Base-by-base conservation (phyloP, 2,113 vertebrate species). In the Sceloporus undulatus region DNA sequence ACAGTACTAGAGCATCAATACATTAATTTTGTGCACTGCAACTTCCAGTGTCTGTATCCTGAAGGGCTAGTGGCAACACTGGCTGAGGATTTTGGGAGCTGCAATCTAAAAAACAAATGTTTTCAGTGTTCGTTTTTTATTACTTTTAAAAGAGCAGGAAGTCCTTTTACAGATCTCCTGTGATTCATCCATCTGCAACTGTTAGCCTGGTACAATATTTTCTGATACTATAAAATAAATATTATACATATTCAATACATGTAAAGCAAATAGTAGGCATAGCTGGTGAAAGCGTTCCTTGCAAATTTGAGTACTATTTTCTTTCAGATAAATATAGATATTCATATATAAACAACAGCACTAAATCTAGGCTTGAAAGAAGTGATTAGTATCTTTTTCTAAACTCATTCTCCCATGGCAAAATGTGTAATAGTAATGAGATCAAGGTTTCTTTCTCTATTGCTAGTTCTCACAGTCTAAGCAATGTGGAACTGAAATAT, bases 211-310 rank as follows among this genome's bases (percentile, higher is more conserved):
- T 56, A 56, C 3, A 56, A 52, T 79, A n/a, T 27, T 54, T n/a
- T 54, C 5, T 79, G 77, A 65, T 14, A 16, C 59, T 54, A 56
- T 78, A 73, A 42, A 65, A 78, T 82, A 87, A 88, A 87, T n/a
- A 80, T 52, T 79, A 14, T 75, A 56, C n/a, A 89, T 85, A 86
- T 8, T 56, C 16, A 81, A 59, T 90, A 88, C 81, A 82, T 79
- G 5, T 87, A 42, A 21, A 62, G 29, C 52, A 54, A 73, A 52
- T 52, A 23, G 9, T 74, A 19, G 13, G n/a, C 23, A 54, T 27
- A 34, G 29, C 73, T 75, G 40, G 62, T 13, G 42, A 66, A 75
- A 59, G 23, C 13, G 62, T 84, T 71, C 11, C 48, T 84, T 1
- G 11, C 48, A 59, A 21, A 54, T 34, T 23, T 34, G 82, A 71